Base-by-base conservation (phyloP, 2,888 invertebrate species). In the Nephrotoma appendiculata region DNA sequence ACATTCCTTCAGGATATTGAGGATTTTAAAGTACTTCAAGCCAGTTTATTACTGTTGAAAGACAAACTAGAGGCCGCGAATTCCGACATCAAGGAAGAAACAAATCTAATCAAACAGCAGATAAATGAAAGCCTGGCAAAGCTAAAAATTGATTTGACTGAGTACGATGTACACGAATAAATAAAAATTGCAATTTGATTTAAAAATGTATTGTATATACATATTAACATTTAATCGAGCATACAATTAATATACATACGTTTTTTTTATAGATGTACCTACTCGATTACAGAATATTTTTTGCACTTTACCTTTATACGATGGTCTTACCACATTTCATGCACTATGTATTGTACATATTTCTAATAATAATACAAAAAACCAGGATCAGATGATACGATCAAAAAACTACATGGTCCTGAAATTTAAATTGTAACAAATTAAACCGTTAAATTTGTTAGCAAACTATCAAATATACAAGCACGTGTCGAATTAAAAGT, bases 1-100 rank as follows among this genome's bases (percentile, higher is more conserved):
- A 89, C 89, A 41, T 91, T 91, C 86, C 89, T 91, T 2, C 89
- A 89, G 11, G 91, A 91, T 88, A 88, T 90, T 0, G 89, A 90
- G 4, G 89, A 90, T 86, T 87, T 91, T 15, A 89, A 89, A 41
- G 88, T 88, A n/a, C 88, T 91, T 31, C 44, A 48, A 6, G 9
- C 15, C 0, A 86, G 48, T 31, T 45, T 86, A 86, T 5, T 31
- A 6, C 11, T n/a, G 31, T 2, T 86, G 11, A 86, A 48, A 86
- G 86, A 45, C 1, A 15, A 41, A n/a, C n/a, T 86, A 19, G 41
- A 45, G 2, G 31, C 11, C 0, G 5, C 41, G 12, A 86, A 45
- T 45, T 19, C 31, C 11, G 86, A 86, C 12, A 44, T 86, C 9
- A 71, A 71, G 19, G 31, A 71, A 31, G 71, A 71, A 71, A 71